Conservation (phyloP, 2,888 invertebrate species). For the Margaritifera margaritifera region DNA sequence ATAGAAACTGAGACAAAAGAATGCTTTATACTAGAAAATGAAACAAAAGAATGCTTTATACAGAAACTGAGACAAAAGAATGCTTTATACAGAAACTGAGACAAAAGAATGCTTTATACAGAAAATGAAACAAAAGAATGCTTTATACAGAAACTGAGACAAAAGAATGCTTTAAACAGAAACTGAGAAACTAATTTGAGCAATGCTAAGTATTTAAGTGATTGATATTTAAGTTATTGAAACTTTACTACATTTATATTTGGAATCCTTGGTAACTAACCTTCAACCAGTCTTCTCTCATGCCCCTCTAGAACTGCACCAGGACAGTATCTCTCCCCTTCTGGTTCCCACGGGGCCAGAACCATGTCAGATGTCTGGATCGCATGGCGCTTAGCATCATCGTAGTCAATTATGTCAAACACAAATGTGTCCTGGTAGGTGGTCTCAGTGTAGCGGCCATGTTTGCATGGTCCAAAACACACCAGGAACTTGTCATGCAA, state of each 20-base stretch:
- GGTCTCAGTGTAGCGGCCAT: slow-evolving; percentile 67
- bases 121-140: not conserved
- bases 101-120: not conserved
- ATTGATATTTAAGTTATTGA: too few relatives aligned
- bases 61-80: not conserved
- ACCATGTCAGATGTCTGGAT: slow-evolving; percentile 68
- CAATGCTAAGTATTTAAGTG: too few relatives aligned
- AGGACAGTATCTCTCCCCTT: slow-evolving; percentile 67
- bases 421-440: slow-evolving; percentile 70
- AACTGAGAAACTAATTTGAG: not conserved
- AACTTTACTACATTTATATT: too few relatives aligned
- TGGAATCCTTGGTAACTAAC: slow-evolving; percentile 28
- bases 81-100: not conserved
- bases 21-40: too few relatives aligned
- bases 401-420: slow-evolving; percentile 68
- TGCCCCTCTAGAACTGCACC: slow-evolving; percentile 70
- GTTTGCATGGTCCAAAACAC: slow-evolving; percentile 69
- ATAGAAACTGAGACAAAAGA: not conserved
- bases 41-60: not conserved
- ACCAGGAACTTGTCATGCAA: slow-evolving; percentile 67
- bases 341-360: slow-evolving; percentile 68
- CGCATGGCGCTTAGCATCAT: slow-evolving; percentile 68
- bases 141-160: not conserved
- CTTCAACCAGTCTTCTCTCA: slow-evolving; percentile 60
- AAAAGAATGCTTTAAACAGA: not conserved